Base-by-base conservation (phyloP, 2,888 invertebrate genomes). In the Anoplius nigerrimus region DNA sequence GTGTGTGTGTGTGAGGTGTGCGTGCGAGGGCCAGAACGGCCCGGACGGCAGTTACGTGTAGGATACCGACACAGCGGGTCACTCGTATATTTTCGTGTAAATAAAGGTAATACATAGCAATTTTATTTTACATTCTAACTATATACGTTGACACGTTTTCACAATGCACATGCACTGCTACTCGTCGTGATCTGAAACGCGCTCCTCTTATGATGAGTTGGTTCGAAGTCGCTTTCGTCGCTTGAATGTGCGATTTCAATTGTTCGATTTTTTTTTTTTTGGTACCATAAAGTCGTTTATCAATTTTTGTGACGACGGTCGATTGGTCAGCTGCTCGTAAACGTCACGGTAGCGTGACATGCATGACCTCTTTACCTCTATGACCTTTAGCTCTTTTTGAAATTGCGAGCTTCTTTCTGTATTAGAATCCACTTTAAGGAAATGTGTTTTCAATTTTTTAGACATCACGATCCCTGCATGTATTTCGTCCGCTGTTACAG, bases 391-490 rank as follows among this genome's bases (percentile, higher is more conserved):
- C 61, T 65, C 60, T 66, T 63, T 68, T 62, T 72, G 61, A 55
- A 66, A 72, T 64, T 72, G 60, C 16, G 52, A 63, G 13, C 59
- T 18, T 52, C 62, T 68, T 67, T 63, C 62, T 3, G 66, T 2
- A 70, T 70, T 63, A 18, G 51, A 57, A 54, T 71, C 71, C 61
- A 57, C 67, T 63, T 64, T 60, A 58, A 72, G 54, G 69, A 72
- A 69, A 66, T 72, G 61, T 43, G 4, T 66, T 72, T 62, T 48
- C 56, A 69, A 62, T 69, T 72, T 65, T 20, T 51, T 68, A 0
- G 42, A 63, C 57, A 69, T 15, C 48, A 60, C 62, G 54, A 72
- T 46, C 54, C 68, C 62, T 69, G 58, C 67, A 62, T 59, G 56
- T 60, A 69, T 71, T 67, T 67, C 64, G 61, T 68, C 58, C 13